Evolutionary conservation across 2,797 vertebrate species (phyloP), one percentile per base, ranked within the genome.

Genomic region (Lates japonicus): DNA sequence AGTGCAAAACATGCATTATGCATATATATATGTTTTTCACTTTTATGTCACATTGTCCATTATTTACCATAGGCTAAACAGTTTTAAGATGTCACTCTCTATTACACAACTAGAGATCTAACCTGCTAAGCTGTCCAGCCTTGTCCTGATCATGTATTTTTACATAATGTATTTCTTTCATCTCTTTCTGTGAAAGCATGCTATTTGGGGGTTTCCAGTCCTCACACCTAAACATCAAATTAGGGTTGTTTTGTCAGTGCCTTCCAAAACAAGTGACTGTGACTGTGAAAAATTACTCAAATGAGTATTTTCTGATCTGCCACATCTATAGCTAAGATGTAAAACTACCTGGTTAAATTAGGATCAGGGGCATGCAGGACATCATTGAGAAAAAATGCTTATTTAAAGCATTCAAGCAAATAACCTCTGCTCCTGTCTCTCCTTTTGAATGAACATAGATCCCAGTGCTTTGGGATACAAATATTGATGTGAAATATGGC

Each of bases 1-100:
- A 57, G 33, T n/a, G 58, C 29, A 74, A 82, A 60, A 76, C 51
- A 35, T 70, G 46, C 48, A 55, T 57, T 64, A 37, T 76, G 9
- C 4, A 62, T 10, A 41, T 71, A 70, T 37, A 20, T 49, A 2
- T 48, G 46, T 41, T 37, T 48, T 46, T 44, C 0, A 16, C 11
- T 57, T 58, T 57, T 57, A 14, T 16, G 35, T 51, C 31, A 35
- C 12, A 48, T 41, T 42, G 4, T 39, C 31, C 7, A 17, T 64
- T n/a, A 16, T 9, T 44, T 66, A 78, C n/a, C 14, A 68, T n/a
- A 5, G 29, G 49, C 11, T 52, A 37, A 59, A 55, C 31, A 60
- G 33, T 41, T 54, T 9, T 57, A 31, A 39, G 20, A 57, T 42
- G 19, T 49, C 3, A 69, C 14, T 37, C 65, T 1, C 20, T 66